Conservation (phyloP, 2,113 vertebrate species). For the Chlamydotis undulata region DNA sequence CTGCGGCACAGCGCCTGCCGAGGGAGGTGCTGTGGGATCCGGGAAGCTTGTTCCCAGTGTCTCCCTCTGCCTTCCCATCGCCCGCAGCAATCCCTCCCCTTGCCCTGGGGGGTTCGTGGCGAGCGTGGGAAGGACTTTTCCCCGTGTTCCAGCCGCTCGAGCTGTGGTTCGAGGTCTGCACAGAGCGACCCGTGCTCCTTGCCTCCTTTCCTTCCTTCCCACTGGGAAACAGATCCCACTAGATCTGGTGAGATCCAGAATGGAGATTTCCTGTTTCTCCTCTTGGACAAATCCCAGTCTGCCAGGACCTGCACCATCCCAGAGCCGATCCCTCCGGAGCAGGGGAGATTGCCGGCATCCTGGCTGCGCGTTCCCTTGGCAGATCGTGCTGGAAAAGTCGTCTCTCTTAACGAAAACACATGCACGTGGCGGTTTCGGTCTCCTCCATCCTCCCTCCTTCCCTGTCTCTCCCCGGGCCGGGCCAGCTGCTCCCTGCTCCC, state of each 20-base stretch:
- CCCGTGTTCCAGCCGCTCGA: neutral
- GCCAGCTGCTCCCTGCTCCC: slow-evolving; percentile 46
- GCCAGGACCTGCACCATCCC: fast-evolving
- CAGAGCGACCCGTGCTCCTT: neutral
- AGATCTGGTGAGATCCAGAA: neutral
- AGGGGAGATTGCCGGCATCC: neutral
- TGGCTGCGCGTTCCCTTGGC: neutral
- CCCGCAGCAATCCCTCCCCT: neutral
- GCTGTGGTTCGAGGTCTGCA: neutral
- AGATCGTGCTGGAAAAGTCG: slow-evolving; percentile 17
- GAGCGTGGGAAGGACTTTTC: slow-evolving; percentile 32
- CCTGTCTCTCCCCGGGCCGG: neutral
- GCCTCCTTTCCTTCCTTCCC: neutral
- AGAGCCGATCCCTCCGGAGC: neutral
- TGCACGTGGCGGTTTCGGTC: neutral
- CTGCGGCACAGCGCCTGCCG: neutral
- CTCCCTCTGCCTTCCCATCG: neutral
- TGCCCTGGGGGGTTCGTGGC: fast-evolving
- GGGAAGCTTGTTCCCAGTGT: neutral
- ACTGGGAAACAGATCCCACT: neutral
- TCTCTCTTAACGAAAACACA: neutral
- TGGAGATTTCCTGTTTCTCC: fast-evolving
- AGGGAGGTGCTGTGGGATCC: fast-evolving
- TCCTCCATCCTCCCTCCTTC: neutral
- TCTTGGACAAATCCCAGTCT: neutral